Evolutionary conservation across 2,113 vertebrate species (phyloP).

Genomic region (Sclerurus mexicanus): DNA sequence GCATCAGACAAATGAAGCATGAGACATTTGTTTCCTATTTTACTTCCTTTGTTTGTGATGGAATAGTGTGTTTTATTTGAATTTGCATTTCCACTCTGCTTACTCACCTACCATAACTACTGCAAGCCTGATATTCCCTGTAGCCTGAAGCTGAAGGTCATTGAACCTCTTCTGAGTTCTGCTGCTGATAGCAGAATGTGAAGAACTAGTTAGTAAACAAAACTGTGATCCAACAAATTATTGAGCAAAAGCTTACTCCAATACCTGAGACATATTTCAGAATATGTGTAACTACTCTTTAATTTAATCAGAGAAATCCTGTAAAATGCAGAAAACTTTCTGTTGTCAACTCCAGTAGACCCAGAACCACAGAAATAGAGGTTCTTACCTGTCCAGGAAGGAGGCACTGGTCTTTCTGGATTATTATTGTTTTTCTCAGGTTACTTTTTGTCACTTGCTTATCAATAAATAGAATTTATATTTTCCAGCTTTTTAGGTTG

Average conservation of each 20-base stretch:
- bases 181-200: neutral
- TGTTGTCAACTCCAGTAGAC: neutral
- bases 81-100: neutral
- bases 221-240: neutral
- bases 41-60: neutral
- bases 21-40: neutral
- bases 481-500: neutral
- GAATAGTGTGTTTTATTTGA: neutral
- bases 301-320: neutral
- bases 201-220: neutral
- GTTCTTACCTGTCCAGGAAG: neutral
- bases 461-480: neutral
- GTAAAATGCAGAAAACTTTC: neutral
- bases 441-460: neutral
- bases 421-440: neutral
- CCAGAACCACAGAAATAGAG: neutral
- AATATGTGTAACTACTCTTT: neutral
- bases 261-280: neutral
- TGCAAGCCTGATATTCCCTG: neutral
- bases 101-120: neutral
- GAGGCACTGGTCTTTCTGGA: neutral
- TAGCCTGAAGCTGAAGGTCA: neutral
- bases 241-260: neutral
- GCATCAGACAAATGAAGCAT: neutral
- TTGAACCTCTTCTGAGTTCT: neutral